These are phyloP conservation scores for Apodemus speciosus DNA, from an alignment of 2,113 vertebrate species.

Conservation along the genomic window DNA sequence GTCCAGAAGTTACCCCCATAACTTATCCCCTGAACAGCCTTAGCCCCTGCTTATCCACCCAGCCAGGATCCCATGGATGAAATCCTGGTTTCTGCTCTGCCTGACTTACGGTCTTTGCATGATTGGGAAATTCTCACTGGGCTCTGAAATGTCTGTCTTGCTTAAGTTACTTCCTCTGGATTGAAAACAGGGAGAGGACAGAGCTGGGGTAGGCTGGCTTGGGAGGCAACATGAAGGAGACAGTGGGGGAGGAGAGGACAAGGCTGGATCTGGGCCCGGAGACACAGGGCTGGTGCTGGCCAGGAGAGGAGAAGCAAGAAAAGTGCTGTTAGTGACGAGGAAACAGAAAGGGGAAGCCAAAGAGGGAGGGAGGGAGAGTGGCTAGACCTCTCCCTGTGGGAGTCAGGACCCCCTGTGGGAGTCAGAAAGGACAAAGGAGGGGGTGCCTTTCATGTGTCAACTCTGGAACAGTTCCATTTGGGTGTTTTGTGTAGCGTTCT, in stretches of 20 bases:
- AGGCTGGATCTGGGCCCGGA: constrained; percentile 63
- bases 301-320: background rate
- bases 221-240: constrained; percentile 77
- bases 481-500: background rate
- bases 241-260: constrained; percentile 66
- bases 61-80: background rate
- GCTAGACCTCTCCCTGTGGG: too few species aligned
- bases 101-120: constrained; percentile 28
- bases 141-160: constrained; percentile 66
- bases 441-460: background rate
- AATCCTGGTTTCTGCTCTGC: background rate
- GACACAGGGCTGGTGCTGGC: constrained; percentile 51
- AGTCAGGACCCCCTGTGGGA: background rate
- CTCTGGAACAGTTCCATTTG: background rate
- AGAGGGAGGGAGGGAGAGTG: background rate
- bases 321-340: constrained; percentile 42
- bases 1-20: background rate
- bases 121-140: constrained; percentile 65
- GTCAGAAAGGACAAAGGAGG: background rate
- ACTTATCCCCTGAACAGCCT: background rate
- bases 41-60: background rate
- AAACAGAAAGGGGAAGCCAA: constrained; percentile 49
- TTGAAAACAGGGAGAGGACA: constrained; percentile 51
- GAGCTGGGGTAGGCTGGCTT: constrained; percentile 60
- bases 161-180: constrained; percentile 77